Base-by-base conservation (phyloP, 2,888 invertebrate species). In the Idaea biselata region DNA sequence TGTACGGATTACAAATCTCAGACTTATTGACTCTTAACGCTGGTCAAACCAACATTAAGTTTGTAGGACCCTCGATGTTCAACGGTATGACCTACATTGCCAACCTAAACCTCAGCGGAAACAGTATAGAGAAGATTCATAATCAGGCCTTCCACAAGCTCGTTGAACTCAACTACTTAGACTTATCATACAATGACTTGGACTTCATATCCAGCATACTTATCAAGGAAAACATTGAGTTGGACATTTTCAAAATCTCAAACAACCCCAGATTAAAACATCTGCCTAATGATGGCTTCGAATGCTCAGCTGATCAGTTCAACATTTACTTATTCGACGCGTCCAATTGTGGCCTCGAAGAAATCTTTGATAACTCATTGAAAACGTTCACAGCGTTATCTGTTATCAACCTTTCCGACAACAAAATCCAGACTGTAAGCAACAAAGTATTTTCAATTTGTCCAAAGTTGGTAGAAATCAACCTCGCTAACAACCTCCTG, bases 131-230 rank as follows among this genome's bases (percentile, higher is more conserved):
- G 64, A 94, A 94, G 76, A 94, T 97, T 64, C 94, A 95, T 75
- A 94, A 94, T 17, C 94, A 95, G 76, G 94, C 96, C 6, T 96
- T 97, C 87, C 87, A 93, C 56, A 91, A 93, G 66, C 93, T 97
- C 64, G 93, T 93, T 62, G 94, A 94, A 68, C 91, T 97, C 55
- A 94, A 94, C 70, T 93, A 95, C 76, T 93, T 97, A 67, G 96
- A 97, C 82, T 91, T 97, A 66, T 96, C 96, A 3, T 93, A 94
- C 73, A 97, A 97, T 79, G 93, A 94, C 67, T 83, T 97, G 60
- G 94, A 94, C 61, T 94, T 94, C 67, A 87, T 97, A 44, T 95
- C 95, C 0, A 94, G 94, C 64, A 93, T 95, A 79, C 91, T 96
- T 60, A 96, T 97, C 77, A 94, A 93, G 68, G 94, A 94, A 75